Base-by-base conservation (phyloP, 1,140 invertebrate species). In the Lasaia peninsularis region DNA sequence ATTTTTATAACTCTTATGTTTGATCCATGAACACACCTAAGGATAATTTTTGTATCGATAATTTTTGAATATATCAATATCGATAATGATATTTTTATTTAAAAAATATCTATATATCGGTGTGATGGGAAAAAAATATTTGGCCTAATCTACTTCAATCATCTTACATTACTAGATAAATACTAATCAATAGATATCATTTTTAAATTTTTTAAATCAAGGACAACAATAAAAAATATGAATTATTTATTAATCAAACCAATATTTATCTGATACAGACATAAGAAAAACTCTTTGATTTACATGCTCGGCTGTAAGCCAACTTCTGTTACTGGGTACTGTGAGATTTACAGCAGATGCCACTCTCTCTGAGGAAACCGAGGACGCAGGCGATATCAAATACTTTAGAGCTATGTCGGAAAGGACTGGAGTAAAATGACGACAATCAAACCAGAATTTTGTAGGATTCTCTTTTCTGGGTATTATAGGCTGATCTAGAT, bases 181-280 rank as follows among this genome's bases (percentile, higher is more conserved):
- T 57, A 51, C 31, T 57, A 57, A 50, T 57, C 44, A 52, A 62
- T 56, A 62, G 28, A 56, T 49, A 56, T 48, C 7, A 53, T 62
- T 62, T 62, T 62, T 48, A 57, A 53, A 33, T 33, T 62, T n/a
- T n/a, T n/a, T n/a, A 62, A 57, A 62, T 53, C 40, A 62, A 56
- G 49, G 16, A 56, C 52, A 53, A 52, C 48, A 12, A 56, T 57
- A 63, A n/a, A 37, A 31, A n/a, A 24, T 34, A 16, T 48, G 33
- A 59, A 44, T 49, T 58, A 55, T 60, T 62, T 62, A 58, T 73
- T 63, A 66, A 62, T 63, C 51, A 65, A 68, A 69, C 67, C 69
- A 71, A 63, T 71, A 69, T 63, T 71, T 66, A 52, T 71, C 62
- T 37, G 60, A 68, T 71, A 73, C 35, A 56, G 73, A 69, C 62